Conservation (phyloP, 2,797 vertebrate species). For the Rhyacichthys aspro region DNA sequence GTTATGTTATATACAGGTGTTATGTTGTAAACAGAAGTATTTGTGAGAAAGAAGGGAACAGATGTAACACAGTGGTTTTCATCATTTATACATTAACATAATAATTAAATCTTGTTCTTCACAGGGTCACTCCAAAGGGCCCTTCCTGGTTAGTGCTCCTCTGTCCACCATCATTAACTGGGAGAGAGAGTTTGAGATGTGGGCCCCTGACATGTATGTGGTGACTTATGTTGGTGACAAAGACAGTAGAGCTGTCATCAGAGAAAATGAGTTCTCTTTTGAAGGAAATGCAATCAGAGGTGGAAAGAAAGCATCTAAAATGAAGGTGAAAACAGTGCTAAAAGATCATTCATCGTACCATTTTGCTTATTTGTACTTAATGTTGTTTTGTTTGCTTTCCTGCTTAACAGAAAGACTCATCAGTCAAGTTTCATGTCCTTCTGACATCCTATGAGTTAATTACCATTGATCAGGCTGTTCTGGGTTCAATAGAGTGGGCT, state of each 20-base stretch:
- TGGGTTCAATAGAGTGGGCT: constrained; percentile 98
- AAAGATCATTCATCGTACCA: too few species aligned
- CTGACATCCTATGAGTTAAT: constrained; percentile 97
- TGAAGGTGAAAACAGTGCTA: constrained; percentile 85
- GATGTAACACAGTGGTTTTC: too few species aligned
- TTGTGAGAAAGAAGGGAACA: too few species aligned
- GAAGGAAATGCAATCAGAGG: constrained; percentile 96
- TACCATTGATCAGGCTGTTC: constrained; percentile 95
- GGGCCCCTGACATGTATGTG: constrained; percentile 98
- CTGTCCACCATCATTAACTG: constrained; percentile 99
- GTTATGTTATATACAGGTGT: too few species aligned
- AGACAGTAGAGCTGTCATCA: constrained; percentile 96
- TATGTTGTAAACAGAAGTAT: too few species aligned
- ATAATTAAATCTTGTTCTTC: constrained; percentile 13
- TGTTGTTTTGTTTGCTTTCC: neutral
- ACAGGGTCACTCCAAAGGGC: constrained; percentile 98
- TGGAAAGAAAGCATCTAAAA: constrained; percentile 95
- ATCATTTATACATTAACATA: neutral
- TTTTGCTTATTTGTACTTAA: neutral
- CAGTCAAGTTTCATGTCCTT: constrained; percentile 95
- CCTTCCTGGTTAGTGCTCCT: constrained; percentile 96
- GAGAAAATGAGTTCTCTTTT: constrained; percentile 98
- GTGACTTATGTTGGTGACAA: constrained; percentile 98
- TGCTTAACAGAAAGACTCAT: constrained; percentile 90
- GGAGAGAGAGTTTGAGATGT: constrained; percentile 99